Base-by-base conservation (phyloP, 2,113 vertebrate genomes). In the Microtus ochrogaster region DNA sequence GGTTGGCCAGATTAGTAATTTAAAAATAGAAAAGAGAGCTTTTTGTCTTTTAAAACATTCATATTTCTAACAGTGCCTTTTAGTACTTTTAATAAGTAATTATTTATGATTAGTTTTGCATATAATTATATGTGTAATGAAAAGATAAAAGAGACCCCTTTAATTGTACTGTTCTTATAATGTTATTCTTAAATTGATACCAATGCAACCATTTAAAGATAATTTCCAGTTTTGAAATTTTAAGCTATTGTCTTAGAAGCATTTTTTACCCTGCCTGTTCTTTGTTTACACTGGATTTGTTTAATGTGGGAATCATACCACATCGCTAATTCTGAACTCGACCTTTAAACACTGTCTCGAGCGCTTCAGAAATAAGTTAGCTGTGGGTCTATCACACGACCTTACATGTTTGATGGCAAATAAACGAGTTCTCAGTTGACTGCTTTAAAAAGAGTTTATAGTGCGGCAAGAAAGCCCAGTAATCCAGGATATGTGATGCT, bases 321-420 rank as follows among this genome's bases (percentile, higher is more conserved):
- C 89, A 83, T 26, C 63, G 33, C 73, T 85, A 44, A 33, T 85
- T 96, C 97, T 92, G 52, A 90, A 87, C 76, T 70, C 70, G 58
- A 44, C 13, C 47, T 94, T 81, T 65, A 79, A 68, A 90, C 84
- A 8, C 58, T 90, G 66, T 24, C 5, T 83, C 7, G 36, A 28
- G 6, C 89, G 5, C 70, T 76, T 96, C 86, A 86, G 82, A 77
- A 61, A 55, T 81, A 94, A 61, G 12, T 24, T 89, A 7, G 2
- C 58, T 89, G 44, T 77, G n/a, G 70, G 65, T 55, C 10, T 30
- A 65, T 39, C 39, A 84, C 16, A 33, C 17, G 61, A 79, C 17
- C 68, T 63, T 17, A 30, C 41, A 10, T 72, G 44, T 92, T 94
- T 94, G 7, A 28, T 4, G 88, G 55, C 6, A 95, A 82, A 39